Base-by-base conservation (phyloP, 2,888 invertebrate genomes). In the Hydroisotoma schaefferi region DNA sequence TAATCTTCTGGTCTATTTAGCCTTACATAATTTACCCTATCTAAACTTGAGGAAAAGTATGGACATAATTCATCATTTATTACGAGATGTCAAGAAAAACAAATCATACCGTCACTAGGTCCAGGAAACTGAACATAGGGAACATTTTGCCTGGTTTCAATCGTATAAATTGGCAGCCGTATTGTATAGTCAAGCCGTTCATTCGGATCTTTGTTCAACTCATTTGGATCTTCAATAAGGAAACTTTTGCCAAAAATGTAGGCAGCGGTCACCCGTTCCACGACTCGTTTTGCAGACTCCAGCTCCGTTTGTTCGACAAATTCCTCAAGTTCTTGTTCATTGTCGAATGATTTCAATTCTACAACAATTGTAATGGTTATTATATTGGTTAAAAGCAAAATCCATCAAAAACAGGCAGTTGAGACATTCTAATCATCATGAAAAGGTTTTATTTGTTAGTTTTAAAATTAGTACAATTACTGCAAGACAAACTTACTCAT, bases 241-340 rank as follows among this genome's bases (percentile, higher is more conserved):
- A 68, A 68, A 38, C 61, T 60, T 29, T 61, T 37, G 33, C 65
- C 68, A 49, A 68, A 68, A 6, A 68, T 38, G 12, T 65, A 54
- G 8, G 68, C 68, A 46, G 68, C 65, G 37, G 60, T 49, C 4
- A 65, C 51, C 55, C 59, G 59, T n/a, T 61, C 57, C 18, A 59
- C 59, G 25, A 57, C 40, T 20, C 38, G 52, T 48, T 54, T 59
- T n/a, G 59, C 63, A 28, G 58, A 43, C 18, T 44, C 51, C 51
- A 58, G 46, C 23, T 56, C 59, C 22, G 47, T 63, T 29, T 63
- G 57, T 18, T 59, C 61, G 8, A 55, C 60, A 37, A 58, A 63
- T 18, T 29, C 46, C 22, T 67, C 66, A 33, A 67, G 25, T 33
- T 67, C 57, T 25, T 51, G 43, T 33, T 67, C 66, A 25, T 51